Conservation (phyloP, 2,797 vertebrate species). For the Sebastes dallii region DNA sequence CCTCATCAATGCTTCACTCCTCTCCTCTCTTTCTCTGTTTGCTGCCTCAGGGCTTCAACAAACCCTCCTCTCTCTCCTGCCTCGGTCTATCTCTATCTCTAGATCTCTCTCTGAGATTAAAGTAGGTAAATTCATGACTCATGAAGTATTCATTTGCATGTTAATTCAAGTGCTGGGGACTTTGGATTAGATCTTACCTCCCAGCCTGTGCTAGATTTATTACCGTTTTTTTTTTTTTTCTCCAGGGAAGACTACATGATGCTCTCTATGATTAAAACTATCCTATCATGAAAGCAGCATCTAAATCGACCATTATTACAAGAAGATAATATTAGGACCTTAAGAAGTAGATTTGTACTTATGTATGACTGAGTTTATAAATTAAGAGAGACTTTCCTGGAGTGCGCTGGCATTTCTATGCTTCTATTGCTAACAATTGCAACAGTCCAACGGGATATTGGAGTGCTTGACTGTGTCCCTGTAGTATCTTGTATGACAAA, state of each 20-base stretch:
- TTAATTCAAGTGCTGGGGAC: conserved; percentile 54
- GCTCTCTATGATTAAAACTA: conserved; percentile 13
- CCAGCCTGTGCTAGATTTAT: conserved; percentile 39
- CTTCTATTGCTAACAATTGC: background rate
- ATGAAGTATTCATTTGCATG: conserved; percentile 67
- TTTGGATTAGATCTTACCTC: conserved; percentile 33
- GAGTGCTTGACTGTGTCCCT: background rate
- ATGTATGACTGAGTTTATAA: background rate
- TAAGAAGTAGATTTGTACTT: background rate
- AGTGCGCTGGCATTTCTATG: background rate
- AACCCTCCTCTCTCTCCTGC: conserved; percentile 40
- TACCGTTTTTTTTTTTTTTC: background rate
- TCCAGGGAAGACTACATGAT: background rate
- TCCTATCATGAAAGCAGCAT: background rate
- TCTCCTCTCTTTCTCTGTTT: conserved; percentile 28
- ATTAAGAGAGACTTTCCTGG: background rate
- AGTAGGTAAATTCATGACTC: conserved; percentile 65
- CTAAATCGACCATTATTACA: background rate
- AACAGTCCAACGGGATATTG: background rate
- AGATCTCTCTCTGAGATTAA: conserved; percentile 43
- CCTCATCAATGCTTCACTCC: conserved; percentile 25
- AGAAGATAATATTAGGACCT: background rate
- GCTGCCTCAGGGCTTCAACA: conserved; percentile 59
- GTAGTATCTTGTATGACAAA: background rate
- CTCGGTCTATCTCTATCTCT: conserved; percentile 24